Base-by-base conservation (phyloP, 1,140 invertebrate species). In the Sycobia sp. region DNA sequence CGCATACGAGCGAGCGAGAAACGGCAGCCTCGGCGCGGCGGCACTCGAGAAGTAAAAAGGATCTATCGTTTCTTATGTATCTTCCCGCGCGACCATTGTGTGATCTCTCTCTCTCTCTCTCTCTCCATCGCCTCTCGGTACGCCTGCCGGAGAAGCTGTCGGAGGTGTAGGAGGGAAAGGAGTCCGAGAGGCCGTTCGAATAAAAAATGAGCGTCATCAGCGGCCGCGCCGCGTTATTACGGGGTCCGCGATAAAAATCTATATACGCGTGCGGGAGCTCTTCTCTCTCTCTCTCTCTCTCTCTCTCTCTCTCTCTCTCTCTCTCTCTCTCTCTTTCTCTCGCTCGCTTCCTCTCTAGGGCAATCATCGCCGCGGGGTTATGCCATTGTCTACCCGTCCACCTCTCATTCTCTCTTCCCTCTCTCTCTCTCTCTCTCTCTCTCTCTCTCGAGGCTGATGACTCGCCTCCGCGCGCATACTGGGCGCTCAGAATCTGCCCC, bases 141-240 rank as follows among this genome's bases (percentile, higher is more conserved):
- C n/a, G n/a, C n/a, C n/a, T n/a, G n/a, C n/a, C n/a, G n/a, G n/a
- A n/a, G n/a, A n/a, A n/a, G n/a, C n/a, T n/a, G n/a, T n/a, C n/a
- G n/a, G n/a, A n/a, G n/a, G n/a, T n/a, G n/a, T n/a, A n/a, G n/a
- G n/a, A n/a, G n/a, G n/a, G n/a, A n/a, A n/a, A n/a, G n/a, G n/a
- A n/a, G n/a, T n/a, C n/a, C n/a, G n/a, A n/a, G n/a, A n/a, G n/a
- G n/a, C n/a, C 38, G 18, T 4, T 8, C 14, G 29, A 38, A 36
- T 58, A 38, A 58, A 58, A 58, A 58, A 36, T 58, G 43, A 49
- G 44, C 56, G 14, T 49, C 56, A 58, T 58, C 56, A 58, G 22
- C 56, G 43, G 34, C 43, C 29, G 56, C n/a, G n/a, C n/a, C n/a
- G 38, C 29, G 56, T 49, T 58, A 58, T 58, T 58, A 58, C 44